Percentiles rank a stretch among this genome's conserved stretches.
Conservation (phyloP, 2,113 vertebrate genomes). For the Catharus fuscescens region DNA sequence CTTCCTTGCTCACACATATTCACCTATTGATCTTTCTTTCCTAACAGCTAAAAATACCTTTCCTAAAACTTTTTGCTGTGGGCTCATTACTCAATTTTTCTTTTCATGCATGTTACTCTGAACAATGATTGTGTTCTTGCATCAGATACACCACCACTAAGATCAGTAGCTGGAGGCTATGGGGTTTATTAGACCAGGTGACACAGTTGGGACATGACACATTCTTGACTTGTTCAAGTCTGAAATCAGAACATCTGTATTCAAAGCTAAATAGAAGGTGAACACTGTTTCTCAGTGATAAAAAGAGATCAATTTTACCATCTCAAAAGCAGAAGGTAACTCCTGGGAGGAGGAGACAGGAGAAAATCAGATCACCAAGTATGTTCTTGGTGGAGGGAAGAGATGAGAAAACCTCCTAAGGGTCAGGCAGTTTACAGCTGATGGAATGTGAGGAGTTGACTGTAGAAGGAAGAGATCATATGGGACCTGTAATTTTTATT, state of each 20-base stretch:
- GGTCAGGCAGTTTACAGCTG: neutral
- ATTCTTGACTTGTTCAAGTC: neutral
- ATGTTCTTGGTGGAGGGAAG: neutral
- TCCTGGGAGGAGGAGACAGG: neutral
- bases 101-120: neutral
- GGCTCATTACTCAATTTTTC: neutral
- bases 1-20: neutral
- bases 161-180: neutral
- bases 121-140: neutral
- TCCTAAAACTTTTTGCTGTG: neutral
- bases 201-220: neutral
- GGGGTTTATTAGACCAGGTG: neutral
- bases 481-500: neutral
- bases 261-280: neutral
- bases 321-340: neutral
- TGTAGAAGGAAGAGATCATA: neutral
- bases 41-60: neutral
- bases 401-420: neutral
- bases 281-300: fast-evolving
- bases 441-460: neutral
- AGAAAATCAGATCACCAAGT: neutral
- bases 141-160: neutral
- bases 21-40: neutral
- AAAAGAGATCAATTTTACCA: neutral
- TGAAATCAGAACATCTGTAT: neutral